These are phyloP conservation scores for Podarcis siculus DNA, from an alignment of 2,797 vertebrate genomes.

Conservation along the genomic window DNA sequence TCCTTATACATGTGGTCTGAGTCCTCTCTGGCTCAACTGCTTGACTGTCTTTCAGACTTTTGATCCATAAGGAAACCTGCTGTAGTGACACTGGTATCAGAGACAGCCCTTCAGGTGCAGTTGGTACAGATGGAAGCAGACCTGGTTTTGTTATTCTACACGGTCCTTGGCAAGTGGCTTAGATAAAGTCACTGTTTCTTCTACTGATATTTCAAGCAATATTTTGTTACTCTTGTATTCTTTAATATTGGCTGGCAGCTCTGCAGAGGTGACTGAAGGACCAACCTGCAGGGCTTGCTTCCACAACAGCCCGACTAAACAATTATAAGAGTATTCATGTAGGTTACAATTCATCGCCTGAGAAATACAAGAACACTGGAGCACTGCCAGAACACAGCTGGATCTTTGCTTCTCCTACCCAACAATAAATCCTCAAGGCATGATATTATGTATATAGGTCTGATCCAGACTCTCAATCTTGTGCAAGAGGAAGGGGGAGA, in stretches of 20 bases:
- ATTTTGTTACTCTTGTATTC: background rate
- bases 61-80: background rate
- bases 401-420: background rate
- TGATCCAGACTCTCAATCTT: no score
- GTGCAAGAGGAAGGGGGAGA: no score
- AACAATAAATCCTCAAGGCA: background rate
- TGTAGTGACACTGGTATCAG: rapidly evolving
- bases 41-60: background rate
- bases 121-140: background rate
- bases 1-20: conserved; percentile 15
- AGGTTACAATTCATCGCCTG: background rate
- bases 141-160: conserved; percentile 5
- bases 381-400: background rate
- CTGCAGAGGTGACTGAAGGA: background rate
- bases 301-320: background rate
- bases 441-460: background rate
- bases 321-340: background rate
- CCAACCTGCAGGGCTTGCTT: rapidly evolving
- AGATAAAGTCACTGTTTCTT: background rate
- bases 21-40: background rate
- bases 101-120: background rate
- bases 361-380: background rate
- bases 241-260: rapidly evolving
- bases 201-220: background rate
- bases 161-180: background rate